Evolutionary conservation across 2,888 invertebrate species (phyloP).

Genomic region (Mechanitis mazaeus): DNA sequence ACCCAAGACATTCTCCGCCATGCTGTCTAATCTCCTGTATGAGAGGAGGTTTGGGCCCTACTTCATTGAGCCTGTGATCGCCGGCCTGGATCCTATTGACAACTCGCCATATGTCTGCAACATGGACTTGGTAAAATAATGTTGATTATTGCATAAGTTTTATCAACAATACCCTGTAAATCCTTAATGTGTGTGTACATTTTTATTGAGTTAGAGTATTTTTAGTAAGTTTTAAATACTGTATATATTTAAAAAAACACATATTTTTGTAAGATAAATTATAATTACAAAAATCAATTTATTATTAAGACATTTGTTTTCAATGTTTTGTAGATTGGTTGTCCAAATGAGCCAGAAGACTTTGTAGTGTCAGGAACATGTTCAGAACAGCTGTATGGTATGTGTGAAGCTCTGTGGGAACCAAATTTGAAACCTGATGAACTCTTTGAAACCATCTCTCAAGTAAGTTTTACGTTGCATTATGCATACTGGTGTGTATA

Average conservation of each 20-base stretch:
- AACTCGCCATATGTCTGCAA: conserved; percentile 92
- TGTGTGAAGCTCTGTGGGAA: conserved; percentile 98
- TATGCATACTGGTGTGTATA: too few species aligned
- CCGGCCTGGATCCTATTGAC: conserved; percentile 91
- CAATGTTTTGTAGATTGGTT: conserved; percentile 74
- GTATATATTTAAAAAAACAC: too few species aligned
- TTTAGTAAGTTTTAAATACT: too few species aligned
- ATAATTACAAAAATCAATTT: too few species aligned
- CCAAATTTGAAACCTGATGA: conserved; percentile 93
- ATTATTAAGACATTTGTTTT: too few species aligned
- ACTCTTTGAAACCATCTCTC: conserved; percentile 96
- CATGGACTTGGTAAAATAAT: conserved; percentile 91
- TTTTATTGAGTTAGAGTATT: too few species aligned
- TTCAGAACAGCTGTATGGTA: conserved; percentile 90
- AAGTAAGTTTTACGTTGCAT: conserved; percentile 42
- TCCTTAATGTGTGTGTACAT: too few species aligned
- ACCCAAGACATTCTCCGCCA: conserved; percentile 92
- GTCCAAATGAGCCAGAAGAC: conserved; percentile 92
- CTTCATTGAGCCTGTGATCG: conserved; percentile 97
- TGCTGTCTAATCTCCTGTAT: conserved; percentile 96
- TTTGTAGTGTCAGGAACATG: conserved; percentile 99
- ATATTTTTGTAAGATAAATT: too few species aligned
- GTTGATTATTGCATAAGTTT: too few species aligned
- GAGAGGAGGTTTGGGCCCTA: conserved; percentile 98
- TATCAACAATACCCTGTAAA: too few species aligned